Base-by-base conservation (phyloP, 2,113 vertebrate genomes). In the Festucalex cinctus region DNA sequence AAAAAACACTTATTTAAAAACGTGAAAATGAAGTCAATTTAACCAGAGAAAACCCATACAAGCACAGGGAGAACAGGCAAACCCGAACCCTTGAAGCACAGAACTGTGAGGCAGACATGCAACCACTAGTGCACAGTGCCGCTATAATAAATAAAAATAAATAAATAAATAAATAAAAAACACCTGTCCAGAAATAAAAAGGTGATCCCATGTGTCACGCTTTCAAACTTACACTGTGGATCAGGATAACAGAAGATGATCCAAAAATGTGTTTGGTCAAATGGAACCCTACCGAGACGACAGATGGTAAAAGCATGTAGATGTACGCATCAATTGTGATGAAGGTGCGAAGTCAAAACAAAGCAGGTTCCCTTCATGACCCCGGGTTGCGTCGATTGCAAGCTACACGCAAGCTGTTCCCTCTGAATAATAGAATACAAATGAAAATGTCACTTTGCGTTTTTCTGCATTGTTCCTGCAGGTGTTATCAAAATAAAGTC, bases 251-350 rank as follows among this genome's bases (percentile, higher is more conserved):
- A 36, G 35, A 35, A 57, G 63, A 66, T 28, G 43, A 17, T 44
- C 32, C 64, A 37, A 24, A 8, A 46, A 74, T 7, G 16, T 46
- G 37, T 69, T 73, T 46, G 48, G 68, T 68, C 60, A 67, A 70
- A 69, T 9, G 53, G 65, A 69, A 57, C 64, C 83, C 76, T 75
- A n/a, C 75, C 51, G 80, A 81, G 79, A 62, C 62, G 81, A 79
- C 82, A 86, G 79, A 85, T 87, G 85, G 82, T 79, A 77, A 68
- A 76, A 60, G 44, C 67, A 67, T 35, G 68, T 65, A 74, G 46
- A 63, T 66, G 70, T 37, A 56, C 44, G 63, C 36, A 39, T 63
- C 24, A 64, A 28, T 56, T 26, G 71, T 54, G 58, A 56, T 43
- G 53, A 12, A 71, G 51, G 64, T 37, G 43, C 39, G 16, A 26